A percentile compares a stretch with the other conserved stretches of the same genome.
Conservation (phyloP, 1,140 invertebrate species). For the Doryteuthis pealeii region DNA sequence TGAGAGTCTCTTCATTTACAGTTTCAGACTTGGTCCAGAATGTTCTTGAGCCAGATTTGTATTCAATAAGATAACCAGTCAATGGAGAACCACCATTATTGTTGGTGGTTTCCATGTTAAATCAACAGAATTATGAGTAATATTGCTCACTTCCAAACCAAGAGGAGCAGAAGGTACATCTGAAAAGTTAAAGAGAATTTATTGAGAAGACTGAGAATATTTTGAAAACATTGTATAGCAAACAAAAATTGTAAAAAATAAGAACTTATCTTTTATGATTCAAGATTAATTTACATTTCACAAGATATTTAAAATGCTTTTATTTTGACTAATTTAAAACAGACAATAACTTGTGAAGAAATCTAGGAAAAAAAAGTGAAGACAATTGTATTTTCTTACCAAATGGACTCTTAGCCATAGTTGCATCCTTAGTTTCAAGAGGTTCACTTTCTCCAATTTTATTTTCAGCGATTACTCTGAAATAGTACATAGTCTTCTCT, state of each 20-base stretch:
- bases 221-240: too few species aligned
- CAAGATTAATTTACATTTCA: too few species aligned
- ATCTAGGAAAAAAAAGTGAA: too few species aligned
- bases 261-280: too few species aligned
- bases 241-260: too few species aligned
- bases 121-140: conserved; percentile 37
- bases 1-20: conserved; percentile 60
- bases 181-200: conserved; percentile 74
- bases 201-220: too few species aligned
- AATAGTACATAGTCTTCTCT: conserved; percentile 88
- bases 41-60: conserved; percentile 66
- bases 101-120: conserved; percentile 50
- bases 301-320: too few species aligned
- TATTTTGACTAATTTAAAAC: too few species aligned
- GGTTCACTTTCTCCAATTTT: conserved; percentile 93
- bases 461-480: conserved; percentile 94
- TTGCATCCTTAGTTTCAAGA: conserved; percentile 73
- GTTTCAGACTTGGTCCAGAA: conserved; percentile 83
- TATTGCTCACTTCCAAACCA: conserved; percentile 27
- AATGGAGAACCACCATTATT: conserved; percentile 49
- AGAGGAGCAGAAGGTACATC: conserved; percentile 15
- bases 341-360: too few species aligned
- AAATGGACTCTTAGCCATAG: conserved; percentile 90
- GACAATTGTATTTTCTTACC: conserved; percentile 67
- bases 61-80: conserved; percentile 51